These are phyloP conservation scores for Hydrozoanthus tunicans DNA, from an alignment of 64 coral and sea anemone genomes.

Conservation along the genomic window DNA sequence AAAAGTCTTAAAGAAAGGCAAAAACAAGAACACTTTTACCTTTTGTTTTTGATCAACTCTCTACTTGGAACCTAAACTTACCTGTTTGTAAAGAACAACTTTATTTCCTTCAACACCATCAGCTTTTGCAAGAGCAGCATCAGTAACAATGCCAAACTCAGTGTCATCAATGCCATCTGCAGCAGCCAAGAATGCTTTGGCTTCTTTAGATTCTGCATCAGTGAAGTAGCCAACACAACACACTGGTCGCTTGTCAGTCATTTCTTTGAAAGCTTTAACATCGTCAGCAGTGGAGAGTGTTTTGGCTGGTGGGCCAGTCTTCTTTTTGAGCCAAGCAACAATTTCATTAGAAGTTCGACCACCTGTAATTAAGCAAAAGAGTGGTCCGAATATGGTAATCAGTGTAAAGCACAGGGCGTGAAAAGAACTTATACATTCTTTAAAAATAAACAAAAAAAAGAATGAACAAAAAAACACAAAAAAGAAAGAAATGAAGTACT, in stretches of 20 bases:
- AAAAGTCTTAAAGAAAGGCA: too few species aligned
- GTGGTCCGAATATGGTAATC: background rate
- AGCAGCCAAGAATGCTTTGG: slow-evolving; percentile 80
- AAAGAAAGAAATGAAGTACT: too few species aligned
- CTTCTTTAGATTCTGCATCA: slow-evolving; percentile 82
- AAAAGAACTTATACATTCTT: too few species aligned
- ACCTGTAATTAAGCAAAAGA: slow-evolving; percentile 48
- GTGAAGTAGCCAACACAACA: slow-evolving; percentile 87
- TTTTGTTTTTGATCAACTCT: too few species aligned
- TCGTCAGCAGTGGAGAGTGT: slow-evolving; percentile 80
- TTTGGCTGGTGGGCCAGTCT: slow-evolving; percentile 96
- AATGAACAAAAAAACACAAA: too few species aligned
- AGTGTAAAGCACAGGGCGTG: background rate
- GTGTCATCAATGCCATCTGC: slow-evolving; percentile 91
- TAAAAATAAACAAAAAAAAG: too few species aligned
- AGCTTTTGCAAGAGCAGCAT: slow-evolving; percentile 82
- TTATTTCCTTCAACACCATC: slow-evolving; percentile 80
- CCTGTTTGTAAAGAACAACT: slow-evolving; percentile 93
- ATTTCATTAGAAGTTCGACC: slow-evolving; percentile 86
- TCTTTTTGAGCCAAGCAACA: slow-evolving; percentile 87
- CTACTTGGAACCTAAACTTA: background rate
- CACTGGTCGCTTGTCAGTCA: slow-evolving; percentile 77
- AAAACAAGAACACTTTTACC: too few species aligned
- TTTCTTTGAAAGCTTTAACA: slow-evolving; percentile 86
- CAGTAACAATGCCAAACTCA: slow-evolving; percentile 91